Evolutionary conservation across 2,113 vertebrate genomes (phyloP), one percentile per base, ranked within the genome.

Genomic region (Pituophis catenifer): DNA sequence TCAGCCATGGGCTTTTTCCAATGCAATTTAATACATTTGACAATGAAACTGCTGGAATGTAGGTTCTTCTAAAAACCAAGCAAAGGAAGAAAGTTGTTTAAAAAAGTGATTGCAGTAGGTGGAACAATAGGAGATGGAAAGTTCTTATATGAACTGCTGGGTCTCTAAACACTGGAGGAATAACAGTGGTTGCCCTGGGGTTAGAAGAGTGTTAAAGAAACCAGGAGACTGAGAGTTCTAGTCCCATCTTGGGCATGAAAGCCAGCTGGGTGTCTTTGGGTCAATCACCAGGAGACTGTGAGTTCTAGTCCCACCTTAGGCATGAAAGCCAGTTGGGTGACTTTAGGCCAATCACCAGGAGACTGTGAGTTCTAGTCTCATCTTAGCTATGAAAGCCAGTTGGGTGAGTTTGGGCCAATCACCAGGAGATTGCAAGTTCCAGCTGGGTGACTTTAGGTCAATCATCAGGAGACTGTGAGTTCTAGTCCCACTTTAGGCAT

Each of bases 21-120:
- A 93, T 62, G 90, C 19, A 58, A 44, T 86, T 89, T 89, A 92
- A 95, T 85, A 94, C 96, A 95, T 94, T 92, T 93, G 62, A 12
- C 50, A 94, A 94, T 90, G 93, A 93, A 96, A 94, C 59, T 3
- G 54, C 91, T 96, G 88, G 95, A 53, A 90, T 5, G 1, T 10
- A 81, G 53, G 3, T 81, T 81, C 75, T 44, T 44, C 33, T 9
- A 81, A 65, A 29, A 89, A 59, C 12, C 3, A 81, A 87, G 86
- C 91, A 70, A 90, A 89, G 88, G 92, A 44, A 89, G 23, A 38
- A 88, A 7, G 33, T 44, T 57, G 8, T 21, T 90, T 89, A 91
- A 1, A 11, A 19, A 55, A 93, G 19, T 8, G 38, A 19, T 6
- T 33, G 44, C 13, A 48, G 12, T 11, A 86, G 65, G 23, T 89